Evolutionary conservation across 2,113 vertebrate genomes (phyloP).

Genomic region (Phrynocephalus versicolor): DNA sequence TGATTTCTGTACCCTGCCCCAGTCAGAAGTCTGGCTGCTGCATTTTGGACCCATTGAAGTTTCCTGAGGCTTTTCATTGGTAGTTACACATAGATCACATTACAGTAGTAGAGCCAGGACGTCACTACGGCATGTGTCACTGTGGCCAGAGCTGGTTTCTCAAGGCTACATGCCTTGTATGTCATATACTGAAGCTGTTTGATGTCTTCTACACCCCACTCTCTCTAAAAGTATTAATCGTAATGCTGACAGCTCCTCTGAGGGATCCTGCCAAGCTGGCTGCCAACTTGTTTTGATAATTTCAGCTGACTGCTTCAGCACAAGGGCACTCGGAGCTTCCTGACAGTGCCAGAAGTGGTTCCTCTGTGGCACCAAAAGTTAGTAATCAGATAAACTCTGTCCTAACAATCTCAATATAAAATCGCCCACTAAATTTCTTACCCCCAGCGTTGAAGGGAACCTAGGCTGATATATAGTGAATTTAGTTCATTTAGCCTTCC

Average conservation of each 20-base stretch:
- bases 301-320: background rate
- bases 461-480: slow-evolving; percentile 26
- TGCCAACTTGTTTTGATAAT: slow-evolving; percentile 33
- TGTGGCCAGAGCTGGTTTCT: no score
- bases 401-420: slow-evolving; percentile 55
- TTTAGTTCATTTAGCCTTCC: slow-evolving; percentile 12
- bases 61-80: no score
- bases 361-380: background rate
- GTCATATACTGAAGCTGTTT: background rate
- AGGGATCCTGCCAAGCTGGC: background rate
- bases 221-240: background rate
- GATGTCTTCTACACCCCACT: background rate
- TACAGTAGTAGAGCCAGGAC: no score
- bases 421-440: slow-evolving; percentile 50
- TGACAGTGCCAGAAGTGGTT: background rate
- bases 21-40: no score
- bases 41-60: no score
- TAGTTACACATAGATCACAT: no score
- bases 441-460: slow-evolving; percentile 28
- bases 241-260: background rate
- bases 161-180: rapidly evolving
- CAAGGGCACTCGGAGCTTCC: rapidly evolving
- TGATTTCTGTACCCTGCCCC: no score
- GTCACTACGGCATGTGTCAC: no score
- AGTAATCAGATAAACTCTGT: slow-evolving; percentile 26